Conservation (phyloP, 2,888 invertebrate species). For the Hydroisotoma schaefferi region DNA sequence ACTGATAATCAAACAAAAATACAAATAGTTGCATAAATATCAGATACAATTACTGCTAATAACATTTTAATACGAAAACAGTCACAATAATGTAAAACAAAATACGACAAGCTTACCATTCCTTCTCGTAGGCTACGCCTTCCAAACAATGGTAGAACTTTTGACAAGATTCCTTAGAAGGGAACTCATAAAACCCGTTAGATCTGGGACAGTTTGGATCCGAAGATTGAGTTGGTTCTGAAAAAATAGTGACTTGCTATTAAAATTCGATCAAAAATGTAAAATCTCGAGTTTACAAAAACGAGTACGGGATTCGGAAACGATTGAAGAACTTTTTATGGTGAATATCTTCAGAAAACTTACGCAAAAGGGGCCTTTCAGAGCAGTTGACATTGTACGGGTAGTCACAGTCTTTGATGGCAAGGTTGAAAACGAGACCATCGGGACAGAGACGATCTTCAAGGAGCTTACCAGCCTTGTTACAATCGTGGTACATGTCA, state of each 20-base stretch:
- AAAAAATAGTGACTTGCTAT: constrained; percentile 31
- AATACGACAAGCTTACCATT: too few relatives aligned
- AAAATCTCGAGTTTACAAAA: neutral
- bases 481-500: constrained; percentile 70
- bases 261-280: constrained; percentile 1
- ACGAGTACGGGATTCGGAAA: neutral
- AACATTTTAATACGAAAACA: too few relatives aligned
- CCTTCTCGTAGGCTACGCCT: constrained; percentile 44
- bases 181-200: constrained; percentile 48
- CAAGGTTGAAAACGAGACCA: constrained; percentile 73
- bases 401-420: constrained; percentile 73
- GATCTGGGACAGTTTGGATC: constrained; percentile 52
- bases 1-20: too few relatives aligned
- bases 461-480: constrained; percentile 60
- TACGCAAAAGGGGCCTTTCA: constrained; percentile 66
- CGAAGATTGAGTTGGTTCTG: constrained; percentile 69
- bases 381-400: constrained; percentile 76
- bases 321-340: neutral
- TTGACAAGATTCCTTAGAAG: constrained; percentile 49
- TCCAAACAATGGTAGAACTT: constrained; percentile 49
- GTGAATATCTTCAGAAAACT: constrained; percentile 51
- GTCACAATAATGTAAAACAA: too few relatives aligned
- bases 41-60: too few relatives aligned
- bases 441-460: constrained; percentile 77
- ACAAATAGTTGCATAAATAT: too few relatives aligned